Conservation (phyloP, 2,888 invertebrate species). For the Cheilosia soror region DNA sequence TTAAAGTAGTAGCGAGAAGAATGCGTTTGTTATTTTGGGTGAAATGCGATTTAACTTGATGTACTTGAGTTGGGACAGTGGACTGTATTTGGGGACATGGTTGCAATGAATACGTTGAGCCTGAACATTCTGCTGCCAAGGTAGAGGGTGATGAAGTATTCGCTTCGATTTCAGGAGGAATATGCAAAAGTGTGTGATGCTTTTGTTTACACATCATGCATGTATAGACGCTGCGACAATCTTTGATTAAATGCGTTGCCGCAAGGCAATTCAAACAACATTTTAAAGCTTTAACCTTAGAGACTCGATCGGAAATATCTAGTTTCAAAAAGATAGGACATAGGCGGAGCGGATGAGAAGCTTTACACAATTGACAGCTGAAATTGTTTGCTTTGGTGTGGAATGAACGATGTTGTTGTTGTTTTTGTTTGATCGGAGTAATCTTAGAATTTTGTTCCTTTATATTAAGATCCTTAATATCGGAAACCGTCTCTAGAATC, state of each 20-base stretch:
- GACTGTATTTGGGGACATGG: background rate
- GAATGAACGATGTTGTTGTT: constrained; percentile 10
- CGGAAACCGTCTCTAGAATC: background rate
- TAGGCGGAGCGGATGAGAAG: background rate
- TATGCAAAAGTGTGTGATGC: background rate
- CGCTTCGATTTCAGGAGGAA: background rate
- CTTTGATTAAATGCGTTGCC: background rate
- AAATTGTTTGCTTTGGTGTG: constrained; percentile 2
- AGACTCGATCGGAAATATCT: background rate
- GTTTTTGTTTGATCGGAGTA: background rate
- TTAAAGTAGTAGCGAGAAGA: constrained; percentile 6
- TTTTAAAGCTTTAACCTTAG: background rate
- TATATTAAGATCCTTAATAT: background rate
- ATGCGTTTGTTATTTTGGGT: background rate
- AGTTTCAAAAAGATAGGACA: background rate
- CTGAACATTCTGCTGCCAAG: background rate
- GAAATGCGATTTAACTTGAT: background rate
- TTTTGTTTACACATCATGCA: constrained; percentile 12
- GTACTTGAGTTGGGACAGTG: background rate
- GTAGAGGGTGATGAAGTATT: background rate
- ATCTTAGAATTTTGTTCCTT: background rate
- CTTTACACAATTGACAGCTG: background rate
- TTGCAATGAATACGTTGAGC: background rate
- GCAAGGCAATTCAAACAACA: constrained; percentile 1
- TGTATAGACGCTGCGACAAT: background rate